A percentile compares a stretch with the other conserved stretches of the same genome.
Evolutionary conservation across 2,113 vertebrate species (phyloP).

Genomic region (Acrocephalus arundinaceus): DNA sequence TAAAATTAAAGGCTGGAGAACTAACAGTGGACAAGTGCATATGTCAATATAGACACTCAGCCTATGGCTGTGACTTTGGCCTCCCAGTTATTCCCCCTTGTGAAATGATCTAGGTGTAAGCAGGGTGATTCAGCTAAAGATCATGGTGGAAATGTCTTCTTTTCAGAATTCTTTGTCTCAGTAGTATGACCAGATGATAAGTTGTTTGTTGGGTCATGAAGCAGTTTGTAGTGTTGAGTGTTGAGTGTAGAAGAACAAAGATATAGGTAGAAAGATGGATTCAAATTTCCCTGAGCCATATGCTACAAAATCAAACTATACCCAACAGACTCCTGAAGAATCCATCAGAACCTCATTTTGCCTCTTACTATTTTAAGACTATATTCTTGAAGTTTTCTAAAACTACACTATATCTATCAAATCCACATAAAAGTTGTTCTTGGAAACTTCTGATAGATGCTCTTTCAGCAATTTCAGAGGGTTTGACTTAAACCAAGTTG

Average conservation of each 20-base stretch:
- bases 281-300: background rate
- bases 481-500: background rate
- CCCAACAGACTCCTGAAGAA: background rate
- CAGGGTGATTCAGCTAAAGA: background rate
- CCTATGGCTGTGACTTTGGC: background rate
- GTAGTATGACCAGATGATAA: background rate
- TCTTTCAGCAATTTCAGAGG: background rate
- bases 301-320: background rate
- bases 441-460: background rate
- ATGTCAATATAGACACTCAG: background rate
- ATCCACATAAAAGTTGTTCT: background rate
- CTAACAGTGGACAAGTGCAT: fast-evolving
- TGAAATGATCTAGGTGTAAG: background rate
- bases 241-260: background rate
- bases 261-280: background rate
- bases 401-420: background rate
- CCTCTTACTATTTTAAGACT: background rate
- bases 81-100: background rate
- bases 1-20: background rate
- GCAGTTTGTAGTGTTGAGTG: background rate
- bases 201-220: background rate
- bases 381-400: background rate
- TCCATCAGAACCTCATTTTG: background rate
- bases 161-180: background rate
- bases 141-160: background rate